These are phyloP conservation scores for Okamejei kenojei DNA, from an alignment of 2,797 vertebrate species.

Conservation along the genomic window DNA sequence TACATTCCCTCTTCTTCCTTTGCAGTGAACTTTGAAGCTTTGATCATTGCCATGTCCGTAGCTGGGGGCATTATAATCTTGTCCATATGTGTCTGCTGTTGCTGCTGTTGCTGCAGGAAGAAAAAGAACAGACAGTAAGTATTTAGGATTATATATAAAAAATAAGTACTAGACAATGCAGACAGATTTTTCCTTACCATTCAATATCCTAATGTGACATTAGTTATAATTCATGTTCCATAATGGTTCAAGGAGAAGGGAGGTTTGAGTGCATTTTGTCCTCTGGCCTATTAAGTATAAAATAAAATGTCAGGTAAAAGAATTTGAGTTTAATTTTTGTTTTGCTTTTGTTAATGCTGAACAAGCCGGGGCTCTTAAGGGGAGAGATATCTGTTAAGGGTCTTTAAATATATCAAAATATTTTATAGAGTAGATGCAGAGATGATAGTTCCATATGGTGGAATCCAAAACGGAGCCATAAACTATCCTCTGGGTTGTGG, in stretches of 20 bases:
- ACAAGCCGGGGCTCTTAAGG: background rate
- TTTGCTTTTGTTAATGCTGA: background rate
- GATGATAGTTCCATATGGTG: background rate
- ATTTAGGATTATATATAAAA: background rate
- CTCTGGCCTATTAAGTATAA: background rate
- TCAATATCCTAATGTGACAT: background rate
- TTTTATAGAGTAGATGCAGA: background rate
- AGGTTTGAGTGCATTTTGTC: background rate
- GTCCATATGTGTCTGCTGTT: conserved; percentile 65
- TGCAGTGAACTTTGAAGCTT: conserved; percentile 82
- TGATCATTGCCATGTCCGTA: conserved; percentile 80
- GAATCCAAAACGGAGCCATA: background rate
- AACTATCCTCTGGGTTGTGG: background rate
- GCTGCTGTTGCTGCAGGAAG: conserved; percentile 70
- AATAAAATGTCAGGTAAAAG: background rate
- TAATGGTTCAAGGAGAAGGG: no score
- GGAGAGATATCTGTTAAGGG: no score
- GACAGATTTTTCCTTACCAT: background rate
- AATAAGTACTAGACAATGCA: background rate
- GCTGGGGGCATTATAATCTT: conserved; percentile 67
- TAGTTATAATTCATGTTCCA: background rate
- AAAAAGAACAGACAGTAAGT: conserved; percentile 63
- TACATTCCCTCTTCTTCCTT: conserved; percentile 1
- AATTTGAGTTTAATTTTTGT: background rate
- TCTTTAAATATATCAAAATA: no score